Evolutionary conservation across 2,888 invertebrate genomes (phyloP), one percentile per base, ranked within the genome.

Genomic region (Callyntrura sp.): DNA sequence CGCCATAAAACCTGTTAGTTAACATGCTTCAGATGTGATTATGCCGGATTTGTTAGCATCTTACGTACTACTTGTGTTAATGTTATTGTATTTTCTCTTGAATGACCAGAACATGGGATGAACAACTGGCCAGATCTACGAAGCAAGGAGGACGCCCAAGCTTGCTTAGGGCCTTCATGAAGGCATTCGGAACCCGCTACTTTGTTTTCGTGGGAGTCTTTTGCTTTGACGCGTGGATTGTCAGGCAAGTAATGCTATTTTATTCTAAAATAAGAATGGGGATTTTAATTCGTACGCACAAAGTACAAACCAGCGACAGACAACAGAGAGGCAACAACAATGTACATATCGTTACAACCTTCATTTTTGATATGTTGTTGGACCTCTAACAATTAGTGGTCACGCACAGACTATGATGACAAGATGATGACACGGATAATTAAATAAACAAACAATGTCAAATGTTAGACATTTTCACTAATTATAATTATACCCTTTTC

Each of bases 31-130:
- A n/a, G n/a, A n/a, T n/a, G n/a, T n/a, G n/a, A n/a, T n/a, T n/a
- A n/a, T n/a, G n/a, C n/a, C n/a, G n/a, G n/a, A n/a, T n/a, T n/a
- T n/a, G n/a, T 51, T 79, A 11, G 20, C 60, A 55, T 25, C n/a
- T 55, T 25, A 79, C 11, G 8, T 51, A 35, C 14, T 51, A 12
- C 23, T 23, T 82, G 17, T 62, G 12, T 81, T 48, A n/a, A n/a
- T n/a, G n/a, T n/a, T n/a, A n/a, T n/a, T n/a, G n/a, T n/a, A n/a
- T n/a, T n/a, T n/a, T n/a, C n/a, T n/a, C n/a, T n/a, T n/a, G n/a
- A n/a, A n/a, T 60, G 6, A 6, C 3, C 28, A 92, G 95, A 92
- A 95, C 95, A 93, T 97, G 97, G 97, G 94, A 95, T 25, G 95
- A 95, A 90, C 96, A 97, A 94, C 93, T 95, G 51, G 94, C 95